Conservation (phyloP, 53 echinoderm and acorn worm species). For the Pentamera pediparva region DNA sequence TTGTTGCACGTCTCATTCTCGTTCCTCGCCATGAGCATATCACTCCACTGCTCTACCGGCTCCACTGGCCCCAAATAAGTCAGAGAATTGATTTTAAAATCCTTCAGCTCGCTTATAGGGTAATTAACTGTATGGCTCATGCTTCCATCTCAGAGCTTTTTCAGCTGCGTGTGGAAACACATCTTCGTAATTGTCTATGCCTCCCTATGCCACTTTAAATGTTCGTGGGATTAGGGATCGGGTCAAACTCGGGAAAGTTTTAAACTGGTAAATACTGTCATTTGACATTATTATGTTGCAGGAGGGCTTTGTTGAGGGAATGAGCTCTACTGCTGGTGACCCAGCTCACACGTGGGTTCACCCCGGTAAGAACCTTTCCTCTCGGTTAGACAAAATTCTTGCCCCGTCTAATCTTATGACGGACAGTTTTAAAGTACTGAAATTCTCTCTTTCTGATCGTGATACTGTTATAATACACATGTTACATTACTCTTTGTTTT, state of each 20-base stretch:
- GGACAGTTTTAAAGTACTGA: too few relatives aligned
- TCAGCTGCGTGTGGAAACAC: too few relatives aligned
- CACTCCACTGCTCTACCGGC: too few relatives aligned
- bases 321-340: too few relatives aligned
- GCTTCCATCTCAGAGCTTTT: too few relatives aligned
- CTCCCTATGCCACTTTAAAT: neutral
- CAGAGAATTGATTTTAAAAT: too few relatives aligned
- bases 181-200: neutral
- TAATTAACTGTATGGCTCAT: too few relatives aligned
- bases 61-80: too few relatives aligned
- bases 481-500: neutral
- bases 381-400: neutral
- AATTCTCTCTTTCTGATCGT: neutral
- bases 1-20: too few relatives aligned
- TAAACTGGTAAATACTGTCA: neutral
- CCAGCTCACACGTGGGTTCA: neutral
- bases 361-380: neutral
- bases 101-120: too few relatives aligned
- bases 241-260: neutral
- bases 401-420: neutral
- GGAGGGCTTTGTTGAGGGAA: neutral
- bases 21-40: too few relatives aligned
- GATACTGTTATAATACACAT: neutral
- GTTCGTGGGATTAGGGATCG: neutral
- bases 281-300: neutral